Evolutionary conservation across 2,113 vertebrate species (phyloP), one percentile per base, ranked within the genome.

Genomic region (Strix uralensis): DNA sequence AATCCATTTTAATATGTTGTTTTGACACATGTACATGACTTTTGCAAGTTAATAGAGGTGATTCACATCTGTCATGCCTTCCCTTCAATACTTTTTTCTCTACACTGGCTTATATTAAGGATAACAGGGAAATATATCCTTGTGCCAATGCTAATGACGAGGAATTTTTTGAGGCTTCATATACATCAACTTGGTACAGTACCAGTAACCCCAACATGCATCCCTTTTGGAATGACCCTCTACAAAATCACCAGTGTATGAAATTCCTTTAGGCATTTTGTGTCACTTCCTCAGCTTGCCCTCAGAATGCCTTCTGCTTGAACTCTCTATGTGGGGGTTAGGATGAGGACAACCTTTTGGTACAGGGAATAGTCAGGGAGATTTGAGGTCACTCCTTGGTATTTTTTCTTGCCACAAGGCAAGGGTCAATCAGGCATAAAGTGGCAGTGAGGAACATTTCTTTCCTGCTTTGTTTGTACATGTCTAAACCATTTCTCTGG

Each of bases 1-100:
- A 96, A 96, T 96, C 89, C 95, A 95, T 96, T 97, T 96, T 96
- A 95, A 96, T 97, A 85, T 90, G n/a, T 81, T 86, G 78, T 61
- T 96, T 92, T 96, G 94, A 96, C 78, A 92, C 84, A 95, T 92
- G 91, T 89, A 88, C 91, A 96, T 94, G 94, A 95, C 96, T 96
- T 97, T 90, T 85, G 74, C 94, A 94, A 97, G 91, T 96, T 95
- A 95, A 82, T 77, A 91, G 95, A 96, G 87, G 94, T 94, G 92
- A 95, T 65, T 95, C 86, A 85, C 88, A 97, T 95, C 73, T 92
- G 73, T 95, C 92, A 95, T 89, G 74, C 73, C 67, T 80, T 72
- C 58, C 13, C 29, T 89, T 94, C 5, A 0, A 32, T 90, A 91
- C n/a, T 86, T 85, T 92, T 94, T 61, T 54, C 32, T 90, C 66